phyloP scores from a whole-genome alignment of 1,140 invertebrate species.

The Hycleus cichorii region DNA sequence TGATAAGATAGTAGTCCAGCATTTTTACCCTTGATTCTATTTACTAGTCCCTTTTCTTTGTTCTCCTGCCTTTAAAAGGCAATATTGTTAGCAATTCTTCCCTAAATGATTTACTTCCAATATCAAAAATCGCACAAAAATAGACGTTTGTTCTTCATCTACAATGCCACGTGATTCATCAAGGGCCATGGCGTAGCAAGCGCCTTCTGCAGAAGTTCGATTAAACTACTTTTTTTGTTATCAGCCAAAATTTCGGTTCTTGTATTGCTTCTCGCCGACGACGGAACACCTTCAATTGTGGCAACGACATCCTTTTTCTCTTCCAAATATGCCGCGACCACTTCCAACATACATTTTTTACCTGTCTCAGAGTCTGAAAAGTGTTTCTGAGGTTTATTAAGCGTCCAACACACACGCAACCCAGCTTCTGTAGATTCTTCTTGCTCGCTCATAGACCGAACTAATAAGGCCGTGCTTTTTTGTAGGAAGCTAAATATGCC shows the following conservation, averaged over 20 bases:
- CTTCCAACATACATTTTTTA: constrained; percentile 15
- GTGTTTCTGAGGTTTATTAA: constrained; percentile 15
- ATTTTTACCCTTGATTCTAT: constrained; percentile 7
- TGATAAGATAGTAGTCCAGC: constrained; percentile 1
- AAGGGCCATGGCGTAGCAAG: too few species aligned
- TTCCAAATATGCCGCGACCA: constrained; percentile 8
- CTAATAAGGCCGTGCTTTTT: constrained; percentile 7
- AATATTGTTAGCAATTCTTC: constrained; percentile 15
- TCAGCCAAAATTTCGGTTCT: constrained; percentile 15
- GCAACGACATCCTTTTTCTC: too few species aligned
- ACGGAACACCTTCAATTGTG: background rate
- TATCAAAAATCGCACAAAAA: constrained; percentile 10
- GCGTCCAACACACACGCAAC: constrained; percentile 12
- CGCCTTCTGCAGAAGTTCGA: constrained; percentile 3
- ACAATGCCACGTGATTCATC: too few species aligned
- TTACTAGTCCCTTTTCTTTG: background rate
- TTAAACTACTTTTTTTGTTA: constrained; percentile 8
- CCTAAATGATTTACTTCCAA: constrained; percentile 9
- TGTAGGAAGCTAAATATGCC: too few species aligned
- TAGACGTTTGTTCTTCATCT: constrained; percentile 7
- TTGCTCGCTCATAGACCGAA: constrained; percentile 11
- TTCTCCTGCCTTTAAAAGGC: constrained; percentile 3
- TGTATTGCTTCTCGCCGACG: constrained; percentile 16
- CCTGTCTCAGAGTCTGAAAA: constrained; percentile 14
- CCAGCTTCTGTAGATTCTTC: constrained; percentile 13